Percentiles rank a stretch among this genome's conserved stretches.
Conservation (phyloP, 2,888 invertebrate species). For the Oegoconia quadripuncta region DNA sequence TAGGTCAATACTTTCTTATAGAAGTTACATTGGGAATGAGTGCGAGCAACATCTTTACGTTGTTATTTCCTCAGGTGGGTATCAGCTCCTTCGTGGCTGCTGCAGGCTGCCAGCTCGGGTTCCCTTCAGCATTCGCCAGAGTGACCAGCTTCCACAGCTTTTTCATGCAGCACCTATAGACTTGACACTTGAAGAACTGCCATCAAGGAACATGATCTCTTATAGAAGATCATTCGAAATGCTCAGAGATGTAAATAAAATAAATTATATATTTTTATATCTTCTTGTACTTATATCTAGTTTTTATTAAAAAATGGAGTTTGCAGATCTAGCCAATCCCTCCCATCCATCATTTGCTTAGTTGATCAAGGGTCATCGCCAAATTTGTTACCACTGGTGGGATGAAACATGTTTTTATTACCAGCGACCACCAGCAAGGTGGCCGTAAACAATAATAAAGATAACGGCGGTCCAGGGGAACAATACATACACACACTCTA, state of each 20-base stretch:
- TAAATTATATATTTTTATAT: background rate
- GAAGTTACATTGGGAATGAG: background rate
- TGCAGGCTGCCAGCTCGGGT: slow-evolving; percentile 39
- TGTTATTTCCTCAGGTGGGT: slow-evolving; percentile 37
- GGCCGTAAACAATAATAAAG: too few species aligned
- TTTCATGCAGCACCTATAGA: slow-evolving; percentile 36
- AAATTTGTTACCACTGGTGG: too few species aligned
- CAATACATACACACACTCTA: too few species aligned
- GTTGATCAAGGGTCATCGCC: too few species aligned
- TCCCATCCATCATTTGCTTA: too few species aligned
- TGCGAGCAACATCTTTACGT: background rate
- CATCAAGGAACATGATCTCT: too few species aligned
- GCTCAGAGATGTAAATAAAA: background rate
- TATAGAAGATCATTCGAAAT: too few species aligned
- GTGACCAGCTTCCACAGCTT: slow-evolving; percentile 45
- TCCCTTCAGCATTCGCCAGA: slow-evolving; percentile 50
- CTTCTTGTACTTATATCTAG: background rate
- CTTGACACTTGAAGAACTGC: background rate
- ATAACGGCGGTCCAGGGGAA: too few species aligned
- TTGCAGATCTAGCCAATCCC: too few species aligned
- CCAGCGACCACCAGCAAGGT: too few species aligned
- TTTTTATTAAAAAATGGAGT: background rate
- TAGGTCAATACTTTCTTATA: too few species aligned
- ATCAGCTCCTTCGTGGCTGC: slow-evolving; percentile 48
- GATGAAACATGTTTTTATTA: too few species aligned